These are phyloP conservation scores for Microplitis mediator DNA, from an alignment of 1,140 invertebrate genomes.

Conservation along the genomic window DNA sequence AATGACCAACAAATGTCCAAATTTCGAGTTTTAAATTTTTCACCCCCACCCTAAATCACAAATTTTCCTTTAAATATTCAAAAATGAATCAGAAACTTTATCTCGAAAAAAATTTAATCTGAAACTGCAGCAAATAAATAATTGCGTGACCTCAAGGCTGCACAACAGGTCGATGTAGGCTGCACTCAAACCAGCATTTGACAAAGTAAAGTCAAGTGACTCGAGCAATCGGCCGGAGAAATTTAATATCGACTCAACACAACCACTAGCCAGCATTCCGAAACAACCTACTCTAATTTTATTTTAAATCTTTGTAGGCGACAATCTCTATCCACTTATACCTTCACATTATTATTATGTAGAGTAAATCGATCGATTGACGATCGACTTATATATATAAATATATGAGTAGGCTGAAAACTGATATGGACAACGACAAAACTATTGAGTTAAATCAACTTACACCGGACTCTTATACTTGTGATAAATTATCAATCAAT, in stretches of 20 bases:
- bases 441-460: no score
- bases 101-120: no score
- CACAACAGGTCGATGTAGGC: slow-evolving; percentile 11
- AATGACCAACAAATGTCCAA: no score
- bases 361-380: neutral
- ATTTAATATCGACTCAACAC: no score
- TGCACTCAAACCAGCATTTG: neutral
- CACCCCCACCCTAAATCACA: no score
- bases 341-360: no score
- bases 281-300: slow-evolving; percentile 35
- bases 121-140: no score
- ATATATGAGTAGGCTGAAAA: neutral
- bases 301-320: slow-evolving; percentile 15
- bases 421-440: neutral
- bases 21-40: no score
- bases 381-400: neutral
- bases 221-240: neutral
- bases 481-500: slow-evolving; percentile 35
- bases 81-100: no score
- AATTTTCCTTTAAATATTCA: no score
- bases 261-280: slow-evolving; percentile 30
- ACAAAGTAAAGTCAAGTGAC: slow-evolving; percentile 22
- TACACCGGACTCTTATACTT: neutral
- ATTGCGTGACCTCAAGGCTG: neutral
- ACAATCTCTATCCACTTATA: neutral